Conservation (phyloP, 2,797 vertebrate species). For the Scolopax bukidnonensis region DNA sequence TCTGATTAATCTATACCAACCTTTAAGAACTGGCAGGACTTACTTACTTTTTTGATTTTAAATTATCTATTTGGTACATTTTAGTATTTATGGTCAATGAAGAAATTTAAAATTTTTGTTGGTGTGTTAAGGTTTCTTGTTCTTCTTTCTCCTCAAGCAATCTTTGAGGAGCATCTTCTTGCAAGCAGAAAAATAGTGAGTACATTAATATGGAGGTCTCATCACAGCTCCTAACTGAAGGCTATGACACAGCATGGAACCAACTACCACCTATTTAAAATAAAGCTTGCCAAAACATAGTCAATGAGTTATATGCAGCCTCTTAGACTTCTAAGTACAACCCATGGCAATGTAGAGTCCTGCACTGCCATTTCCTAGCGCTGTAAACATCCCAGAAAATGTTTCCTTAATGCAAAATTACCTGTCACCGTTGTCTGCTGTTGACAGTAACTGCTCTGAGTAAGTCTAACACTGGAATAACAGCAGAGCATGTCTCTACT, state of each 20-base stretch:
- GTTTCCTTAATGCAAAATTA: neutral
- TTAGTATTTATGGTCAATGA: neutral
- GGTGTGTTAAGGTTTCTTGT: neutral
- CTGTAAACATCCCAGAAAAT: neutral
- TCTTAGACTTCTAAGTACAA: neutral
- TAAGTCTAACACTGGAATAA: neutral
- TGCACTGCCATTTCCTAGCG: neutral
- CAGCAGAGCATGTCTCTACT: neutral
- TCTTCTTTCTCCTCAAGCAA: neutral
- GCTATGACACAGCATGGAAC: neutral
- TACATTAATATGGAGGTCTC: neutral
- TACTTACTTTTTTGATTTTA: neutral
- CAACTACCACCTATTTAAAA: neutral
- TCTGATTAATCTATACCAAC: neutral
- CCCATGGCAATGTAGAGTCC: accelerated
- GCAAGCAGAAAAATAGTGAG: neutral
- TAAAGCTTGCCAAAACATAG: neutral
- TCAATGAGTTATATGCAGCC: neutral
- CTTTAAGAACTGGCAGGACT: neutral
- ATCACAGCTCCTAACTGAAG: neutral
- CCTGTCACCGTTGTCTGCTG: neutral
- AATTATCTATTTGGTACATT: neutral
- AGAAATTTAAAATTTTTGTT: neutral
- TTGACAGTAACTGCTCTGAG: neutral
- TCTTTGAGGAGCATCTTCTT: neutral